These are phyloP conservation scores for Dicycla oo DNA, from an alignment of 2,888 invertebrate genomes.

Conservation along the genomic window DNA sequence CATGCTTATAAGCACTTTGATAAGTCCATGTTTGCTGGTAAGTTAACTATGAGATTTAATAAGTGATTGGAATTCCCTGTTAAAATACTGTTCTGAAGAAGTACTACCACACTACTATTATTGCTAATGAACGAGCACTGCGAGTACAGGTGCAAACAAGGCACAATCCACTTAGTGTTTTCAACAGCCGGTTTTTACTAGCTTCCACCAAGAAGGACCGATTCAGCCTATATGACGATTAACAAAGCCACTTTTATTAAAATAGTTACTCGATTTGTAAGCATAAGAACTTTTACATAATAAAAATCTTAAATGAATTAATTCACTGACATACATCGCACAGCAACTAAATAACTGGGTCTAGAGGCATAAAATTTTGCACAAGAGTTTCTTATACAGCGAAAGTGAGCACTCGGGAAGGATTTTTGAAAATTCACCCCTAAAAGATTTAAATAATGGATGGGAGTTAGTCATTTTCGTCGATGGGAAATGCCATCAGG, in stretches of 20 bases:
- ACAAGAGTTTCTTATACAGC: neutral
- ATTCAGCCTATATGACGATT: too few species aligned
- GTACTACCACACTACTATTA: too few species aligned
- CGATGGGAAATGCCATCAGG: neutral
- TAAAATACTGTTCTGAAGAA: too few species aligned
- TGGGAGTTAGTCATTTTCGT: neutral
- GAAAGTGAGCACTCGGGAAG: neutral
- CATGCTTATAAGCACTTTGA: conserved; percentile 95
- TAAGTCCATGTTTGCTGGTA: conserved; percentile 93
- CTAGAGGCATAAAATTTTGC: neutral
- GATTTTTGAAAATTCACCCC: neutral
- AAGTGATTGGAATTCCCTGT: neutral
- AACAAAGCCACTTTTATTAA: neutral
- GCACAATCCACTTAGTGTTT: too few species aligned
- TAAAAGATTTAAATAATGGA: too few species aligned
- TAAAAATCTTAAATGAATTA: neutral
- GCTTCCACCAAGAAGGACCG: too few species aligned
- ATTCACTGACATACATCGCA: neutral
- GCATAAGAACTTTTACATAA: neutral
- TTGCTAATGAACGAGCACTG: too few species aligned
- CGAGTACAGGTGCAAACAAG: too few species aligned
- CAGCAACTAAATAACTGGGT: neutral
- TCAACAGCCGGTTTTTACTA: too few species aligned
- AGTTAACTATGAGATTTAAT: neutral
- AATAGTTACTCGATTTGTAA: neutral